Percentiles rank a stretch among this genome's conserved stretches.
These are phyloP conservation scores for Lysiphlebus fabarum DNA, from an alignment of 1,140 invertebrate genomes.

Conservation along the genomic window DNA sequence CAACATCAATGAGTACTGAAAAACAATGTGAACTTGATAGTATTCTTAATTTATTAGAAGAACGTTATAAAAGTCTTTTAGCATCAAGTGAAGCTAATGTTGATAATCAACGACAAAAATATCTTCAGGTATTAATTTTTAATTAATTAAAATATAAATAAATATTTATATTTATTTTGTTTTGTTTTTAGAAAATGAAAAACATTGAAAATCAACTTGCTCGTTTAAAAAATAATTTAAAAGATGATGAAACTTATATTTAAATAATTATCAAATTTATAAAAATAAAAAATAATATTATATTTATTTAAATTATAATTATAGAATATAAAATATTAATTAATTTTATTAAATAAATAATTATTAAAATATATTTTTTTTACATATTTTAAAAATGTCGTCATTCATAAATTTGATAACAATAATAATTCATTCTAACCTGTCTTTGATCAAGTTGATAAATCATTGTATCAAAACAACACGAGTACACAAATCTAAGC, in stretches of 20 bases:
- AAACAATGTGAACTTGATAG: conserved; percentile 28
- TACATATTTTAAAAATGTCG: no score
- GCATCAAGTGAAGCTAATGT: conserved; percentile 21
- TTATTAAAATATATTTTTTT: not conserved
- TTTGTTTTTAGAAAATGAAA: conserved; percentile 1
- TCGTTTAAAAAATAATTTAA: conserved; percentile 1
- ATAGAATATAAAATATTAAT: no score
- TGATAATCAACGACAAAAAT: conserved; percentile 24
- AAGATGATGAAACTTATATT: conserved; percentile 1
- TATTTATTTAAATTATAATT: no score
- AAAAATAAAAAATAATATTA: no score
- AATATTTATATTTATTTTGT: not conserved
- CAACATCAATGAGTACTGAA: conserved; percentile 24
- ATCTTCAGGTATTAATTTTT: conserved; percentile 20
- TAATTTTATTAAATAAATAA: not conserved
- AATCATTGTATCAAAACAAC: no score
- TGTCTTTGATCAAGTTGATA: no score
- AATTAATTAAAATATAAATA: not conserved
- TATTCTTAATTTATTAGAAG: conserved; percentile 20
- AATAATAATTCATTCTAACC: no score
- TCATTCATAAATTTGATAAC: no score
- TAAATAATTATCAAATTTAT: not conserved
- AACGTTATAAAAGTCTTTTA: conserved; percentile 24
- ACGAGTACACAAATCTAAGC: no score
- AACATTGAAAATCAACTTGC: not conserved